Evolutionary conservation across 2,113 vertebrate species (phyloP).

Genomic region (Chionis minor): DNA sequence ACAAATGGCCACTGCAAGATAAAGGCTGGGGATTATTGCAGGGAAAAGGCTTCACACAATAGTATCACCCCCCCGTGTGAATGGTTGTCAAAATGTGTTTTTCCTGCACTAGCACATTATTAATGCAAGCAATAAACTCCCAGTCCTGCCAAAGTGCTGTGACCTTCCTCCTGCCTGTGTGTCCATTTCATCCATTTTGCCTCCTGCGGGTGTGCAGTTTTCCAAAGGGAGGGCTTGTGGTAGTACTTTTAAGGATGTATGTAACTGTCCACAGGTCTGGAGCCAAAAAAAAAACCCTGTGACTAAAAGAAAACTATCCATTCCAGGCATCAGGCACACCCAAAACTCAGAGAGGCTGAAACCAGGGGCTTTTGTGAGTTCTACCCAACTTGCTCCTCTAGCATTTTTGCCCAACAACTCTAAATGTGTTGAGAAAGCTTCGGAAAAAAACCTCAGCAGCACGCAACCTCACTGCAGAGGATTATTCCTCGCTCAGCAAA

Average conservation of each 20-base stretch:
- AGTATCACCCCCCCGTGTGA: background rate
- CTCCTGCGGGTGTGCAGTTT: background rate
- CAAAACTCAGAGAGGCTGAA: background rate
- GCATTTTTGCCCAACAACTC: background rate
- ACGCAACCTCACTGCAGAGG: background rate
- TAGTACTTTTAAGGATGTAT: background rate
- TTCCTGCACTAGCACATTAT: background rate
- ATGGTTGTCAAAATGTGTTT: background rate
- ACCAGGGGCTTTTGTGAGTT: background rate
- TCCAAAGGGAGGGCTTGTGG: accelerated
- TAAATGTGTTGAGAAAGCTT: background rate
- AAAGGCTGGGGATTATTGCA: background rate
- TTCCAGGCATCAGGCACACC: background rate
- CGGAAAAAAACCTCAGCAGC: background rate
- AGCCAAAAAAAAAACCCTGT: background rate
- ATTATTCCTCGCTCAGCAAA: conserved; percentile 15
- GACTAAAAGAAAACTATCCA: background rate
- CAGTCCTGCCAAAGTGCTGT: background rate
- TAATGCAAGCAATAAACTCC: background rate
- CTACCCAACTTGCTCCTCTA: background rate
- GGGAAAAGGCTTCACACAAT: background rate
- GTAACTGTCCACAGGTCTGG: background rate
- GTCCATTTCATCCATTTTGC: background rate
- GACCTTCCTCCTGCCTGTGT: background rate
- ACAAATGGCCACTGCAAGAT: background rate